These are phyloP conservation scores for Drosophila affinis DNA, from an alignment of 2,888 invertebrate genomes.

Conservation along the genomic window DNA sequence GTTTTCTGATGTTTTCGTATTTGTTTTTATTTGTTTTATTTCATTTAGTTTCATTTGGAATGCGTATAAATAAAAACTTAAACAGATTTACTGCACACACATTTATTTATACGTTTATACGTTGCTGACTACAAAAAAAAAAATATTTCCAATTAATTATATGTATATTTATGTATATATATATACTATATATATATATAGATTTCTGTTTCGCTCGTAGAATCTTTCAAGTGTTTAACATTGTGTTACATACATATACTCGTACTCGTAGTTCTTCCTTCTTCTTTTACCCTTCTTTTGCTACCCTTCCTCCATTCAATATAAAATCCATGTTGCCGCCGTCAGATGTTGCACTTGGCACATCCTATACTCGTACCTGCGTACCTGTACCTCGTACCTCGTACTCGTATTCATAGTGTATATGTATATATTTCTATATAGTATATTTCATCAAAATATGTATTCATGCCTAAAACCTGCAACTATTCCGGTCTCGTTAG, in stretches of 20 bases:
- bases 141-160: slow-evolving; percentile 32
- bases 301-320: slow-evolving; percentile 28
- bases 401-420: neutral
- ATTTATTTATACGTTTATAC: slow-evolving; percentile 53
- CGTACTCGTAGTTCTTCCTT: slow-evolving; percentile 42
- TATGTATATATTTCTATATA: slow-evolving; percentile 38
- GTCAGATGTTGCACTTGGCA: slow-evolving; percentile 38
- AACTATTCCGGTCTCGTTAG: slow-evolving; percentile 44
- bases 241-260: slow-evolving; percentile 54
- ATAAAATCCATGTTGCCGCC: slow-evolving; percentile 19
- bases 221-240: slow-evolving; percentile 74
- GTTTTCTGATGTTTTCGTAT: slow-evolving; percentile 37
- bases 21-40: slow-evolving; percentile 55
- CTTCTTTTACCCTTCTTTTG: slow-evolving; percentile 49
- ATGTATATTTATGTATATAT: slow-evolving; percentile 36
- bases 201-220: slow-evolving; percentile 49
- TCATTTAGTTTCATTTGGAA: slow-evolving; percentile 36
- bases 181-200: slow-evolving; percentile 31
- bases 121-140: slow-evolving; percentile 72
- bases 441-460: slow-evolving; percentile 26
- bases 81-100: slow-evolving; percentile 75
- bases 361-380: neutral
- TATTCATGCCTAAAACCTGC: slow-evolving; percentile 49
- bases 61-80: slow-evolving; percentile 80
- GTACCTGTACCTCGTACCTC: too few relatives aligned